Evolutionary conservation across 2,797 vertebrate genomes (phyloP).

Genomic region (Graptemys geographica): DNA sequence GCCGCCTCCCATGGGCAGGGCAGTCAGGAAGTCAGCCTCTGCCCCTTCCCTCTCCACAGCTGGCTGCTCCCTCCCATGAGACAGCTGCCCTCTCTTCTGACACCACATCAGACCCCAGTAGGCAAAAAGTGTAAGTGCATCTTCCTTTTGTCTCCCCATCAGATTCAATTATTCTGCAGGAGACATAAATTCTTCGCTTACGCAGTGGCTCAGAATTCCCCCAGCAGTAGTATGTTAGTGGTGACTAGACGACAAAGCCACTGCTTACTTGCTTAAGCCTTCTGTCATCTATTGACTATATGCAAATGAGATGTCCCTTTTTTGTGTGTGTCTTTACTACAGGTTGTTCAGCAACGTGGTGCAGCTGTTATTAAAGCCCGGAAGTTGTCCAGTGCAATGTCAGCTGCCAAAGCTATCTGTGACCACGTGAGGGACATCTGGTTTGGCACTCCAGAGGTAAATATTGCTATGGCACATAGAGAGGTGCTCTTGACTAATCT

Average conservation of each 20-base stretch:
- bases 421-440: constrained; percentile 97
- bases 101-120: not conserved
- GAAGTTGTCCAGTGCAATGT: constrained; percentile 98
- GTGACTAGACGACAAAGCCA: not conserved
- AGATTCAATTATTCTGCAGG: no score
- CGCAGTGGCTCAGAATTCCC: not conserved
- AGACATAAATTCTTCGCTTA: not conserved
- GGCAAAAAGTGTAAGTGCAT: not conserved
- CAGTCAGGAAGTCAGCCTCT: not conserved
- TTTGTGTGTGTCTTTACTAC: not conserved
- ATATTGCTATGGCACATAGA: not conserved
- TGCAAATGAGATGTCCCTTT: not conserved
- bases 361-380: constrained; percentile 96
- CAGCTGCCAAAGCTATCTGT: constrained; percentile 96
- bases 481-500: not conserved
- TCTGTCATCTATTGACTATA: not conserved
- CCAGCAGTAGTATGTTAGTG: not conserved
- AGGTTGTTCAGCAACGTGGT: constrained; percentile 95
- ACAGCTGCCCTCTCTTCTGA: not conserved
- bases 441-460: constrained; percentile 94
- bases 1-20: not conserved
- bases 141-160: no score
- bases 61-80: not conserved
- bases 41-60: not conserved
- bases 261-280: not conserved